These are phyloP conservation scores for Candoia aspera DNA, from an alignment of 2,113 vertebrate genomes.

Conservation along the genomic window DNA sequence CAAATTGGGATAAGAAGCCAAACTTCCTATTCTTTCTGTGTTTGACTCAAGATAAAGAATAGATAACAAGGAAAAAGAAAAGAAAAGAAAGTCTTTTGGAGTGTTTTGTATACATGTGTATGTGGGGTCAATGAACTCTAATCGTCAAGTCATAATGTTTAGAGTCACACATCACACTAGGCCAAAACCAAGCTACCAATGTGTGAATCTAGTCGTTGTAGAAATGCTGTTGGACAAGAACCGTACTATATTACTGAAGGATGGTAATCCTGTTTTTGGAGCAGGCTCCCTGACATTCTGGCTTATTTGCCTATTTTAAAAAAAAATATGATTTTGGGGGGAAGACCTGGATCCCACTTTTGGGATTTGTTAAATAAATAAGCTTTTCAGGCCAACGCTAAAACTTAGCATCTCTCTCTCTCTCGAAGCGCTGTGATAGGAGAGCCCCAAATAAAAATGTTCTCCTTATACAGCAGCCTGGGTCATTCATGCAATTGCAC, in stretches of 20 bases:
- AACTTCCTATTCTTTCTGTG: background rate
- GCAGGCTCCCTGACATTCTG: background rate
- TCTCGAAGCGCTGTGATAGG: background rate
- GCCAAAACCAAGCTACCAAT: background rate
- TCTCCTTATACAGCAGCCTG: background rate
- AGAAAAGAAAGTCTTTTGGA: background rate
- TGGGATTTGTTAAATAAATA: background rate
- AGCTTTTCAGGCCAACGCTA: background rate
- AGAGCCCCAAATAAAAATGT: background rate
- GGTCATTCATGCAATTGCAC: background rate
- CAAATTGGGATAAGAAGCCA: background rate
- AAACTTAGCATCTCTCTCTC: background rate
- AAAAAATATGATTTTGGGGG: background rate
- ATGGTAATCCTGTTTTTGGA: background rate
- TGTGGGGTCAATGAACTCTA: background rate
- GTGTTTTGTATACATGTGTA: background rate
- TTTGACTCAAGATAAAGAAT: background rate
- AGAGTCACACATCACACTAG: background rate
- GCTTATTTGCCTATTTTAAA: background rate
- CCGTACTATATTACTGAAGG: background rate
- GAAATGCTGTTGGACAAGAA: background rate
- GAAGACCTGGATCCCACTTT: background rate
- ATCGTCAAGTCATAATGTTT: background rate
- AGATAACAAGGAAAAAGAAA: no score
- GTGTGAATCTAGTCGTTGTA: background rate